phyloP scores from a whole-genome alignment of 2,113 vertebrate genomes.

The Lipophrys pholis region DNA sequence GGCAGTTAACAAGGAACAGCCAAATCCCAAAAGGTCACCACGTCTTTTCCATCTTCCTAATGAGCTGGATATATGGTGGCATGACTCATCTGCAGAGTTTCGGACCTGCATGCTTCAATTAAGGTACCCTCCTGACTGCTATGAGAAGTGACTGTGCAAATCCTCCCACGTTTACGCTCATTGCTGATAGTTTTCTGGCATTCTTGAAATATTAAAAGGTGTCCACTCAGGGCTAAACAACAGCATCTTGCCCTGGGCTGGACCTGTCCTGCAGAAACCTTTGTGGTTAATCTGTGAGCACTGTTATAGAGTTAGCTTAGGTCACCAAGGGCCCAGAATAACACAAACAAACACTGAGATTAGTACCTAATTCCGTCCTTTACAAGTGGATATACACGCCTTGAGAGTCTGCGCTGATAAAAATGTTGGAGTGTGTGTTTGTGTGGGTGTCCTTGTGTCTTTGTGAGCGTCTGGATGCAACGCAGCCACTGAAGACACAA shows the following conservation, averaged over 20 bases:
- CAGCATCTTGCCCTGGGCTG: conserved; percentile 6
- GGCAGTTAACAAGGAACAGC: neutral
- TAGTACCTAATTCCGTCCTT: conserved; percentile 61
- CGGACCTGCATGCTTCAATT: conserved; percentile 30
- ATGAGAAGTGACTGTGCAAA: conserved; percentile 20
- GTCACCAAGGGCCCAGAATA: conserved; percentile 55
- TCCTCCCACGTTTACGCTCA: conserved; percentile 28
- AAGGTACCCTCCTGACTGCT: conserved; percentile 15
- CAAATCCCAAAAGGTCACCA: conserved; percentile 2
- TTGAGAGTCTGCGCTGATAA: conserved; percentile 14
- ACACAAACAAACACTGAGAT: conserved; percentile 65
- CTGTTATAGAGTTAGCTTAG: conserved; percentile 37
- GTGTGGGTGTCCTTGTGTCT: neutral
- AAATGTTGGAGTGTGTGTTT: conserved; percentile 2
- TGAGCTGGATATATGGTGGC: neutral
- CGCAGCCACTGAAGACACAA: conserved; percentile 17
- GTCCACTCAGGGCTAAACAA: neutral
- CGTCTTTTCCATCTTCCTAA: conserved; percentile 21
- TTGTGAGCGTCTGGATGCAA: too few relatives aligned
- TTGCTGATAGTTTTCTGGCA: conserved; percentile 26
- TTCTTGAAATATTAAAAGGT: conserved; percentile 1
- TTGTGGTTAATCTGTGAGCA: conserved; percentile 61
- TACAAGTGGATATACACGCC: conserved; percentile 39
- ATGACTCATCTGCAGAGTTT: conserved; percentile 25
- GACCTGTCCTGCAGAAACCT: conserved; percentile 25